Conservation (phyloP, 2,113 vertebrate genomes). For the Puntigrus tetrazona region DNA sequence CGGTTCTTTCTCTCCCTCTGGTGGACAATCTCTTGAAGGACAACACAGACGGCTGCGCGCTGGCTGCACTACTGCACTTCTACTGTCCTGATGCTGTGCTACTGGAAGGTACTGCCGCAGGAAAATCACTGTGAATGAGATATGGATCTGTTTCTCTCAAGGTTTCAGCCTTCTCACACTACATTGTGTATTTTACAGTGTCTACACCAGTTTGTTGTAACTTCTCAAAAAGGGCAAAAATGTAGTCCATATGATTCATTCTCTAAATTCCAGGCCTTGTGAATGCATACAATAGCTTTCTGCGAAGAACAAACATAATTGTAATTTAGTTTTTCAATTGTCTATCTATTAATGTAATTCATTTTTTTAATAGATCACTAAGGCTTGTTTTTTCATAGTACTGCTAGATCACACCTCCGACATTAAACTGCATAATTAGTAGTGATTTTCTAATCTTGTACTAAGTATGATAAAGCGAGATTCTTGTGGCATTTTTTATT, state of each 20-base stretch:
- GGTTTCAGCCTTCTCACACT: too few relatives aligned
- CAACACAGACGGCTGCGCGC: slow-evolving; percentile 89
- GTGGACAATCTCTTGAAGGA: slow-evolving; percentile 96
- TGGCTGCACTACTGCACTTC: slow-evolving; percentile 91
- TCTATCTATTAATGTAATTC: too few relatives aligned
- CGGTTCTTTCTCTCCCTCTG: slow-evolving; percentile 85
- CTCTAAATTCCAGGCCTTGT: too few relatives aligned
- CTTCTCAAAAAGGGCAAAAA: too few relatives aligned
- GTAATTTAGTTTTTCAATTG: too few relatives aligned
- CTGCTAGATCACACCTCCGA: not conserved
- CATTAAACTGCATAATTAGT: not conserved
- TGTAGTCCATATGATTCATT: too few relatives aligned
- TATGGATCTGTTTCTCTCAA: not conserved
- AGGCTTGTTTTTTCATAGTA: not conserved
- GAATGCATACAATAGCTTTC: too few relatives aligned
- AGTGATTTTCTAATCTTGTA: not conserved
- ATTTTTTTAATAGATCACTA: not conserved
- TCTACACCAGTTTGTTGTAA: too few relatives aligned
- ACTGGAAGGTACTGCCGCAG: slow-evolving; percentile 83
- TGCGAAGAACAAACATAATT: too few relatives aligned
- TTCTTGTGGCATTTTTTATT: too few relatives aligned
- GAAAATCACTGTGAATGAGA: not conserved
- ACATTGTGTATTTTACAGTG: too few relatives aligned
- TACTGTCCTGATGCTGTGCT: slow-evolving; percentile 89
- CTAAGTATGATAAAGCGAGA: not conserved